Evolutionary conservation across 2,797 vertebrate species (phyloP), one percentile per base, ranked within the genome.

Genomic region (Fistularia tabacaria): DNA sequence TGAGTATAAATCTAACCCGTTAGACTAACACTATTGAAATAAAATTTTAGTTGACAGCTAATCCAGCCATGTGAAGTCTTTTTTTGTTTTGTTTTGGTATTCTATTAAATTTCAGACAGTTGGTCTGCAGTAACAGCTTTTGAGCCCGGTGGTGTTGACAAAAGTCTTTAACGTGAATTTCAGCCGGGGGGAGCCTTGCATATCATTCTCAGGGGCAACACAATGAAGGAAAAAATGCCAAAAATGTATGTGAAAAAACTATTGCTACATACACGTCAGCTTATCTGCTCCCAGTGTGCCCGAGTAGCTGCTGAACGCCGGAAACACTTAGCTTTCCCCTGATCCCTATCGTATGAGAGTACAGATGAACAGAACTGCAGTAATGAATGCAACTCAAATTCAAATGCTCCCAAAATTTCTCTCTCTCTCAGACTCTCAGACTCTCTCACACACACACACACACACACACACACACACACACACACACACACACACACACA

Each of bases 271-370:
- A 40, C 8, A 40, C 39, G 10, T 40, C 7, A 40, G 71, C 49
- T 82, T 60, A 77, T 79, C 69, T 70, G 62, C 58, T 76, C 76
- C 62, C 71, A 54, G 49, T 47, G 51, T 43, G 67, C 81, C 69
- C 59, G 39, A 43, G 66, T 55, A 67, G 63, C 57, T 54, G 62
- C 72, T 79, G 76, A 85, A 83, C 54, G 59, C 63, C 74, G 82
- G 86, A 90, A 89, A 79, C 59, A 58, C 80, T 88, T 83, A 75
- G 59, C 72, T 75, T 52, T 70, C 51, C 59, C 76, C 70, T 69
- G 85, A 89, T 87, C 69, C 43, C 36, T 83, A 88, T 90, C 87
- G 64, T n/a, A 43, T 12, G 38, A 58, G 41, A 51, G 51, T 2
- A 52, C 44, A 66, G 39, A 53, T 38, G 43, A 64, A 51, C 58